Evolutionary conservation across 23 tunicate species (phyloP), one percentile per base, ranked within the genome.

Genomic region (Clavelina lepadiformis): DNA sequence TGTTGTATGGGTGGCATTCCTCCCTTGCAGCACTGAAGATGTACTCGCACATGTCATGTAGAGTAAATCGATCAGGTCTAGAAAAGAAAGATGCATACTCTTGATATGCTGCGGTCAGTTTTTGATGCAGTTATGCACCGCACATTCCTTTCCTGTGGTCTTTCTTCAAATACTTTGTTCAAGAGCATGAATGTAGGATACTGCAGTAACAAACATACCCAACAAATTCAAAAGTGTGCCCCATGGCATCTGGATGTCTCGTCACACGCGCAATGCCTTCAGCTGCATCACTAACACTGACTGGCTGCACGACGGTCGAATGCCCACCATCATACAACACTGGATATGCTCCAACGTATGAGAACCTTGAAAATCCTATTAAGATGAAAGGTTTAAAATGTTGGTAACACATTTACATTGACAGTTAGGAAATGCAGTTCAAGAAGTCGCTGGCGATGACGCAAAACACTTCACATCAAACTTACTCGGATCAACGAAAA

Each of bases 151-250:
- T n/a, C n/a, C n/a, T n/a, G n/a, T n/a, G n/a, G n/a, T n/a, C n/a
- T 15, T 44, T 15, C 49, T 11, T 15, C 49, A 44, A 44, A 15
- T 44, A 11, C 49, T 11, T 44, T 11, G 15, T 15, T 44, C 49
- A 11, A 44, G 49, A 44, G 49, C 49, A 44, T 11, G 15, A 44
- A 44, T 44, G 15, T 44, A 15, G 49, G 49, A 11, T 44, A 13
- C 20, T 28, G 30, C 11, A 3, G 11, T 56, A 2, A 3, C 61
- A 51, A 22, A 55, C 89, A 56, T 5, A 82, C 76, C 99, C 99
- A 20, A 71, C 82, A 50, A 94, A 68, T 67, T 94, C 99, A 53
- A 94, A 94, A 24, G 88, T 88, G 0, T 94, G 83, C 31, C 99
- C 99, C 8, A 77, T 72, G 24, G 91, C 69, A 76, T 80, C 95